Base-by-base conservation (phyloP, 1,140 invertebrate genomes). In the Leptestheria dahalacensis region DNA sequence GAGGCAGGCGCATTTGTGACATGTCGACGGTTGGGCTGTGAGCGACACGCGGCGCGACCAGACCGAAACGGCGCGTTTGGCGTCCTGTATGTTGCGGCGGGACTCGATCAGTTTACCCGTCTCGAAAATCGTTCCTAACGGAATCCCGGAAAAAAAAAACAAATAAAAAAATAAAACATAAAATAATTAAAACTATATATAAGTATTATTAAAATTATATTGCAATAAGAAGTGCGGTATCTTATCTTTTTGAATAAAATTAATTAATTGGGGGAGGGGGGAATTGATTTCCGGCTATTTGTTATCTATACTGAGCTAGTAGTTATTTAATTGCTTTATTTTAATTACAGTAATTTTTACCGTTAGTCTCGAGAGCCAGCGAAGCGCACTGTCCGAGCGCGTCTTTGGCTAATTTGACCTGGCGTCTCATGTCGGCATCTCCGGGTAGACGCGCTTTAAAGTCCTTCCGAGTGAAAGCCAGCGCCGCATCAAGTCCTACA, bases 311-410 rank as follows among this genome's bases (percentile, higher is more conserved):
- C n/a, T n/a, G n/a, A n/a, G n/a, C n/a, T n/a, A n/a, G n/a, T n/a
- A n/a, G n/a, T n/a, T n/a, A n/a, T n/a, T n/a, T n/a, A n/a, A n/a
- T n/a, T n/a, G n/a, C 15, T 41, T 41, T 15, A 41, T 41, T 9
- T 41, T 9, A 41, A 9, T 41, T 41, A 9, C 15, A 41, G 15
- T 12, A 48, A 18, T 60, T 3, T 18, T 69, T 73, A 75, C 91
- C 91, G 65, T 91, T 88, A 1, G 85, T 87, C 66, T 89, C 84
- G 57, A 91, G 65, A 0, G 89, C 83, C 4, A 94, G 72, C 0
- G 84, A 82, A 0, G 80, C 79, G 68, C 90, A 95, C n/a, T 83
- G 77, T 25, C 86, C 86, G 10, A 88, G 70, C 47, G 79, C 78
- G 56, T 77, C 81, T 67, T 85, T 87, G 0, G 87, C 82, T 25